These are phyloP conservation scores for Noctilio leporinus DNA, from an alignment of 2,113 vertebrate species.

Conservation along the genomic window DNA sequence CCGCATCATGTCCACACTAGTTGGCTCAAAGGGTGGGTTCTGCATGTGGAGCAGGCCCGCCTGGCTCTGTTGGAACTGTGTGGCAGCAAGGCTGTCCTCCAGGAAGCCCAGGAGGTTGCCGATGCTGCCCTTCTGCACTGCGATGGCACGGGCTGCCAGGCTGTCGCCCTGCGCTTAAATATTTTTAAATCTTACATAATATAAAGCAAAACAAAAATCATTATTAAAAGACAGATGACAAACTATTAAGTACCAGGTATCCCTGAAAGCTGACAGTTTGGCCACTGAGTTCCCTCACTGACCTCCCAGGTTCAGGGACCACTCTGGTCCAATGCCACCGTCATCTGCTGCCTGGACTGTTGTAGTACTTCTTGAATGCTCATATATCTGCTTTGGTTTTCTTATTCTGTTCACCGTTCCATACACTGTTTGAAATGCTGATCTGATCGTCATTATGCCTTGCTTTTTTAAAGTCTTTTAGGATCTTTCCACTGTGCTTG, in stretches of 20 bases:
- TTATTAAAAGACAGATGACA: neutral
- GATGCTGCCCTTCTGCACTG: slow-evolving; percentile 97
- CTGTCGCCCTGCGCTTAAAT: slow-evolving; percentile 92
- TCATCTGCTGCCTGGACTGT: neutral
- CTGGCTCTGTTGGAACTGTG: slow-evolving; percentile 98
- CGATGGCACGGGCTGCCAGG: slow-evolving; percentile 93
- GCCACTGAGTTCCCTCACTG: neutral
- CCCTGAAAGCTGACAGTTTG: neutral
- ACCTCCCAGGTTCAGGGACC: neutral
- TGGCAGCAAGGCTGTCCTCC: slow-evolving; percentile 98
- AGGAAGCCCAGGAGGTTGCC: slow-evolving; percentile 96
- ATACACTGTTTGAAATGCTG: neutral
- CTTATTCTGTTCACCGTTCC: neutral
- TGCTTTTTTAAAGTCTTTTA: slow-evolving; percentile 6
- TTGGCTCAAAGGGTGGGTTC: slow-evolving; percentile 95
- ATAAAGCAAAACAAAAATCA: neutral
- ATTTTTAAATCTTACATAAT: neutral
- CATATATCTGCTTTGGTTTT: neutral
- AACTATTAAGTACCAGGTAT: neutral
- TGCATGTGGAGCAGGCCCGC: slow-evolving; percentile 94
- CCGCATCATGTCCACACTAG: slow-evolving; percentile 99
- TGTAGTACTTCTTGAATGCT: neutral
- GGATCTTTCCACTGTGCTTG: neutral
- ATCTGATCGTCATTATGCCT: neutral
- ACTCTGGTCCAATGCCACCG: neutral